phyloP scores from a whole-genome alignment of 1,140 invertebrate genomes.

The Callitettix versicolor region DNA sequence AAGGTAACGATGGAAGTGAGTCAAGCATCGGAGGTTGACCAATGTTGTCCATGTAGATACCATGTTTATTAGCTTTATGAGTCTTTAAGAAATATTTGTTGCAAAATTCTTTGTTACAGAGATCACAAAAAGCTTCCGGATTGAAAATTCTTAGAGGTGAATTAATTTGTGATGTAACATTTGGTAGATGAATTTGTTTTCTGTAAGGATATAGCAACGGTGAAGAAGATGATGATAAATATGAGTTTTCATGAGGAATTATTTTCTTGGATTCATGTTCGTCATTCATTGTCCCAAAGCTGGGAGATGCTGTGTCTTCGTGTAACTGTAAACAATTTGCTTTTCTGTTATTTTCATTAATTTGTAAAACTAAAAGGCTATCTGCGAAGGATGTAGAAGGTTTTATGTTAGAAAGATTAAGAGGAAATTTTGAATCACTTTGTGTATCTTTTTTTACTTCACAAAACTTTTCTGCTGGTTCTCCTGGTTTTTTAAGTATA shows the following conservation, averaged over 20 bases:
- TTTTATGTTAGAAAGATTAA: constrained; percentile 19
- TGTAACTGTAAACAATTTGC: neutral
- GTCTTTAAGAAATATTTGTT: constrained; percentile 99
- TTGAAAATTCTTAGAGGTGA: constrained; percentile 61
- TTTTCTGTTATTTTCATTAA: neutral
- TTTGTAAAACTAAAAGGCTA: neutral
- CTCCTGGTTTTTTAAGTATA: too few relatives aligned
- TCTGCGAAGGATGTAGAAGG: constrained; percentile 8
- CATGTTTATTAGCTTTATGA: constrained; percentile 90
- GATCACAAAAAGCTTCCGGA: constrained; percentile 87
- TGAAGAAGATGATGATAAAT: constrained; percentile 3
- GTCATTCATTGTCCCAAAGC: neutral
- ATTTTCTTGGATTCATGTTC: neutral
- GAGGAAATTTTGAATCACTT: constrained; percentile 13
- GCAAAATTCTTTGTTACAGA: constrained; percentile 98
- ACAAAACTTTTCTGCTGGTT: too few relatives aligned
- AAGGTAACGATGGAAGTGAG: constrained; percentile 13
- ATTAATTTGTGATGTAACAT: constrained; percentile 6
- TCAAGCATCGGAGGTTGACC: constrained; percentile 25
- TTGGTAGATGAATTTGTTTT: constrained; percentile 1
- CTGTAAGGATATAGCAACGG: neutral
- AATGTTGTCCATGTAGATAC: constrained; percentile 62
- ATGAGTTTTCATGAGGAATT: neutral
- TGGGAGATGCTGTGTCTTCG: neutral
- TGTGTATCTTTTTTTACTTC: neutral